Evolutionary conservation across 2,113 vertebrate genomes (phyloP).

Genomic region (Labeo rohita): DNA sequence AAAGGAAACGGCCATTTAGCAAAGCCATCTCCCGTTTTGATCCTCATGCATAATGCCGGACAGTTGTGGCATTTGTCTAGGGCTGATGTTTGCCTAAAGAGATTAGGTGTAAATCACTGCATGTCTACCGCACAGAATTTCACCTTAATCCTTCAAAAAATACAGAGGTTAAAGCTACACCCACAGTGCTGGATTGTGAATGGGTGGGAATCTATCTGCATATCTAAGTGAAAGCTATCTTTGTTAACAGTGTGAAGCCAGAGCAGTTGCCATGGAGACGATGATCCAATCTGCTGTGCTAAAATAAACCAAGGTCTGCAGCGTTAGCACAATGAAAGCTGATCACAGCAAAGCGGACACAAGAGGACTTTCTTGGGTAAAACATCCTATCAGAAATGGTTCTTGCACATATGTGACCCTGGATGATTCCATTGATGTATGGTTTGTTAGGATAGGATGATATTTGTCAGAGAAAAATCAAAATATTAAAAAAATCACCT

Average conservation of each 20-base stretch:
- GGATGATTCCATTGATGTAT: too few species aligned
- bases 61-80: constrained; percentile 7
- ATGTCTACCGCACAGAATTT: background rate
- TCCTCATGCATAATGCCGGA: background rate
- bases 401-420: background rate
- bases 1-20: constrained; percentile 44
- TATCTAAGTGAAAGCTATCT: constrained; percentile 58
- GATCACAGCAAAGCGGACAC: constrained; percentile 29
- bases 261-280: constrained; percentile 72
- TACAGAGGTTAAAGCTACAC: background rate
- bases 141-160: background rate
- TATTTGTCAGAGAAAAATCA: too few species aligned
- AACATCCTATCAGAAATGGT: background rate
- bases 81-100: constrained; percentile 20
- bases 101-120: constrained; percentile 19
- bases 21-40: constrained; percentile 25
- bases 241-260: constrained; percentile 67
- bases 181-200: background rate
- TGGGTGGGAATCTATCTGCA: constrained; percentile 32
- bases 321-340: constrained; percentile 43
- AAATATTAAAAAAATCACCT: too few species aligned
- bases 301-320: constrained; percentile 62
- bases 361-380: background rate
- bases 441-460: too few species aligned
- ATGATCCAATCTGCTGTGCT: constrained; percentile 59